Percentiles rank a stretch among this genome's conserved stretches.
Evolutionary conservation across 2,113 vertebrate species (phyloP).

Genomic region (Cephalopholis sonnerati): DNA sequence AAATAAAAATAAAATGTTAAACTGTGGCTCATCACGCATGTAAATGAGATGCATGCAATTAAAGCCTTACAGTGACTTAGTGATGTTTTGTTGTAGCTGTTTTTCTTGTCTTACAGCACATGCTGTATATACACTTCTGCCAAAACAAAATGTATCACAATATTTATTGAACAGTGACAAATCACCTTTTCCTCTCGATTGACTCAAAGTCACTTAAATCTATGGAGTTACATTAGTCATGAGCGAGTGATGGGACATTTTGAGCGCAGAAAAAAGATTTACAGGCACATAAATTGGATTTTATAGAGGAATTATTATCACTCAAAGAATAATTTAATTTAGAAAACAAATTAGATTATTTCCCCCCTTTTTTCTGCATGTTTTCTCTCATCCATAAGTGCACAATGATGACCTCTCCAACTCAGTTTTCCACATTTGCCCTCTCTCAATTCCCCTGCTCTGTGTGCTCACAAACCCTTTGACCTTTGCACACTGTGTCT

Average conservation of each 20-base stretch:
- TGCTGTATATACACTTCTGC: not conserved
- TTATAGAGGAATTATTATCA: not conserved
- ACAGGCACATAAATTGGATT: not conserved
- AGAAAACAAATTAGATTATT: not conserved
- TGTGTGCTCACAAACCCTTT: not conserved
- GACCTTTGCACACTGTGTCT: not conserved
- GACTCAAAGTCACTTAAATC: not conserved
- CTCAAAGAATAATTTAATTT: not conserved
- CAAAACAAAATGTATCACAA: not conserved
- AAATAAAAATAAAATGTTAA: constrained; percentile 57
- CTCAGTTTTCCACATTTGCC: not conserved
- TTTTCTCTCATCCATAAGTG: not conserved
- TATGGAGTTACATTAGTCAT: not conserved
- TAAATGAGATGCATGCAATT: constrained; percentile 51
- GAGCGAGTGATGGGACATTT: not conserved
- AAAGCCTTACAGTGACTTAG: constrained; percentile 26
- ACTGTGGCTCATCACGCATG: constrained; percentile 44
- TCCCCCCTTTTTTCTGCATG: not conserved
- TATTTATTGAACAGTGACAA: not conserved
- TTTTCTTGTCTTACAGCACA: not conserved
- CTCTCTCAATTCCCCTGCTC: not conserved
- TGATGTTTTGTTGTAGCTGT: constrained; percentile 22
- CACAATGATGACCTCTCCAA: not conserved
- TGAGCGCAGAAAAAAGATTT: not conserved
- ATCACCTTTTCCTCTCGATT: not conserved